These are phyloP conservation scores for Triplophysa dalaica DNA, from an alignment of 2,113 vertebrate genomes.

Conservation along the genomic window DNA sequence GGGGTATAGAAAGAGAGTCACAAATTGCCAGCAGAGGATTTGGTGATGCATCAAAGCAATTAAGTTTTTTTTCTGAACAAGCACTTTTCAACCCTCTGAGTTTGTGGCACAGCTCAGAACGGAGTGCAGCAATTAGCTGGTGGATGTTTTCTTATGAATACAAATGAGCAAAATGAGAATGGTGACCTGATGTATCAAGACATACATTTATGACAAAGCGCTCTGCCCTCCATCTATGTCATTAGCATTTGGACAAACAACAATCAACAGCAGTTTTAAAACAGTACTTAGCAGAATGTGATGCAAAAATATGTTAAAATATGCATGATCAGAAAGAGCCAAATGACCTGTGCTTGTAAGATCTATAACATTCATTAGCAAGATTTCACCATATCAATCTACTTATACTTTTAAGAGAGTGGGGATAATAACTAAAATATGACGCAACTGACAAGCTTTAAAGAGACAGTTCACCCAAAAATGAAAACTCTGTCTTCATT, in stretches of 20 bases:
- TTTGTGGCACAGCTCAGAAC: conserved; percentile 15
- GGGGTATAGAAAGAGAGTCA: neutral
- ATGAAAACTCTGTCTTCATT: too few relatives aligned
- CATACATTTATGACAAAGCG: conserved; percentile 41
- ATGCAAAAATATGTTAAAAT: conserved; percentile 23
- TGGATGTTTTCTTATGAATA: conserved; percentile 23
- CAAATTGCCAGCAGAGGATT: conserved; percentile 44
- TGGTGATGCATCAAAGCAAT: conserved; percentile 53
- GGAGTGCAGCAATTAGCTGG: conserved; percentile 33
- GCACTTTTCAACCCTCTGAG: conserved; percentile 6
- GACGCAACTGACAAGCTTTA: neutral
- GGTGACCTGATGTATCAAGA: conserved; percentile 19
- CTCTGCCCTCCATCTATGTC: conserved; percentile 28
- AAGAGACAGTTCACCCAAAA: too few relatives aligned
- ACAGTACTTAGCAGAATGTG: conserved; percentile 8
- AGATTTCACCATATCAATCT: neutral
- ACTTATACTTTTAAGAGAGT: neutral
- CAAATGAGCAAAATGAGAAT: conserved; percentile 30
- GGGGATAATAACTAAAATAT: neutral
- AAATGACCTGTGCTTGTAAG: conserved; percentile 7
- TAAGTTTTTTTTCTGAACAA: conserved; percentile 30
- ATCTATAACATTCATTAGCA: neutral
- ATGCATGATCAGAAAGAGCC: conserved; percentile 31
- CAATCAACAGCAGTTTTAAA: neutral
- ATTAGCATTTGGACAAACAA: conserved; percentile 39